A percentile compares a stretch with the other conserved stretches of the same genome.
These are phyloP conservation scores for Argyresthia albistria DNA, from an alignment of 2,888 invertebrate species.

Conservation along the genomic window DNA sequence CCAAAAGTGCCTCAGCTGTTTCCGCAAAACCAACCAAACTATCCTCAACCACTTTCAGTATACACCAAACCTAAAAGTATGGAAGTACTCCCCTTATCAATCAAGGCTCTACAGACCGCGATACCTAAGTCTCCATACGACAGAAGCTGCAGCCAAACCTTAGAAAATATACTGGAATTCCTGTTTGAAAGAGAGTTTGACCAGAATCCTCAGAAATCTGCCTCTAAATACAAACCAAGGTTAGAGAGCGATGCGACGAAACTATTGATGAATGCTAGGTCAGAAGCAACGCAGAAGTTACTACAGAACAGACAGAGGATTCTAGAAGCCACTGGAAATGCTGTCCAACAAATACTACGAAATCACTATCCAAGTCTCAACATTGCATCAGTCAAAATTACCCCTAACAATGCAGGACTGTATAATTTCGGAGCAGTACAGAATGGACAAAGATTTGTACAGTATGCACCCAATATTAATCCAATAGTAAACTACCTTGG, in stretches of 20 bases:
- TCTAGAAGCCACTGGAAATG: neutral
- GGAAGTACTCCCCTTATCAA: neutral
- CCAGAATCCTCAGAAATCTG: neutral
- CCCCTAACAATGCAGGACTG: too few species aligned
- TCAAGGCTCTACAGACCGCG: neutral
- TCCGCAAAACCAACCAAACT: neutral
- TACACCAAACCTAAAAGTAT: neutral
- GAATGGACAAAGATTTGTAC: too few species aligned
- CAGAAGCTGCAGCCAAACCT: neutral
- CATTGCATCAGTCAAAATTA: too few species aligned
- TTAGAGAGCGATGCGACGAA: neutral
- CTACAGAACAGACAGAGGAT: neutral
- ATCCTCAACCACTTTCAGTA: neutral
- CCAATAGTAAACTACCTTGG: too few species aligned
- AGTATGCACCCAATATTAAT: too few species aligned
- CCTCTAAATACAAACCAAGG: too few species aligned
- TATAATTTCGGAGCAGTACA: too few species aligned
- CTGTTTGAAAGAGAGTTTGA: neutral
- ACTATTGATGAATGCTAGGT: neutral
- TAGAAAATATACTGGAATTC: neutral
- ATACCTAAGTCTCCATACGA: neutral
- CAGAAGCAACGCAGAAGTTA: neutral
- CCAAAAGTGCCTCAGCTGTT: slow-evolving; percentile 1
- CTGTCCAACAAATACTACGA: neutral
- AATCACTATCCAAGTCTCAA: neutral